These are phyloP conservation scores for Linnaemya tessellans DNA, from an alignment of 2,888 invertebrate genomes.

Conservation along the genomic window DNA sequence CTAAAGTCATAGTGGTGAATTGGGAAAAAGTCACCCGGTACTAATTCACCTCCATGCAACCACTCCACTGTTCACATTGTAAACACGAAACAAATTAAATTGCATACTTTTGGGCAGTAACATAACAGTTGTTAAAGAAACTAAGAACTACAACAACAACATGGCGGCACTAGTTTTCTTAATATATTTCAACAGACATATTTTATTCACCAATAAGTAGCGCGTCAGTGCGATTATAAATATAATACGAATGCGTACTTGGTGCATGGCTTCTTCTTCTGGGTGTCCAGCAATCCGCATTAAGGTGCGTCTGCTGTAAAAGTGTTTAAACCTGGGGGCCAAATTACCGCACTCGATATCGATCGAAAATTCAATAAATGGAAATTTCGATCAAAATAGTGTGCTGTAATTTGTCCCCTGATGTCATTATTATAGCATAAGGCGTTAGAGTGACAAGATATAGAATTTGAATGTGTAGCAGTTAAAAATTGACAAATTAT, in stretches of 20 bases:
- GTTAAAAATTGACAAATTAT: too few species aligned
- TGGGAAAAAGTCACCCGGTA: too few species aligned
- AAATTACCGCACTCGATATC: too few species aligned
- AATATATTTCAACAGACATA: background rate
- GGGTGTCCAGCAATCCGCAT: background rate
- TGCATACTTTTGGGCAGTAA: conserved; percentile 66
- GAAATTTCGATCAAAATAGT: too few species aligned
- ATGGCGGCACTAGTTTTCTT: conserved; percentile 22
- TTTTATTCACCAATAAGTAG: conserved; percentile 9
- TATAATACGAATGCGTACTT: background rate
- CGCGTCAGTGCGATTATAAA: background rate
- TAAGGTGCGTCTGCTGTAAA: background rate
- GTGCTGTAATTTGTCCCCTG: too few species aligned
- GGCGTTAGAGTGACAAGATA: too few species aligned
- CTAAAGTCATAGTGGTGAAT: too few species aligned
- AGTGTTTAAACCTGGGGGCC: too few species aligned
- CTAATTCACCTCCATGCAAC: background rate
- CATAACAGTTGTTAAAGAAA: conserved; percentile 33
- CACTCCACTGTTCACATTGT: conserved; percentile 17
- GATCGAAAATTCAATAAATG: too few species aligned
- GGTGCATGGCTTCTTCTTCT: background rate
- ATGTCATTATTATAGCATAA: too few species aligned
- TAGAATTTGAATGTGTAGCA: too few species aligned
- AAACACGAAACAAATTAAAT: conserved; percentile 23
- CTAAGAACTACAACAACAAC: conserved; percentile 22